Conservation (phyloP, 1,140 invertebrate genomes). For the Idris sp. region DNA sequence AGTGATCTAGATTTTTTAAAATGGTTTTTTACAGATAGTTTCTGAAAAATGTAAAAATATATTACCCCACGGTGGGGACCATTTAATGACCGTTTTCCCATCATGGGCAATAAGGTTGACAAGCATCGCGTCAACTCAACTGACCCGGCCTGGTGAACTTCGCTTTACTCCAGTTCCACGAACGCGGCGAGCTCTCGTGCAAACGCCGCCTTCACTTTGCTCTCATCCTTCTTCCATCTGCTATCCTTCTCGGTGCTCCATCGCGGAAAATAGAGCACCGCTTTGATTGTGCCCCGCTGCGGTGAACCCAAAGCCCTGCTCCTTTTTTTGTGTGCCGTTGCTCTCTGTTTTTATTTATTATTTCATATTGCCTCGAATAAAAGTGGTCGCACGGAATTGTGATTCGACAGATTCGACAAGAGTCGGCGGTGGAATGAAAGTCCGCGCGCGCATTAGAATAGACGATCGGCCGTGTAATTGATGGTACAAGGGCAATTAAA, state of each 20-base stretch:
- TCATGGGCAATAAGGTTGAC: slow-evolving; percentile 65
- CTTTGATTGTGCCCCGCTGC: slow-evolving; percentile 68
- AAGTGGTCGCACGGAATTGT: slow-evolving; percentile 24
- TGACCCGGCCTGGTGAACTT: slow-evolving; percentile 74
- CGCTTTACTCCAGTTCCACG: slow-evolving; percentile 65
- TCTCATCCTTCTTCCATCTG: slow-evolving; percentile 55
- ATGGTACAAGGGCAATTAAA: slow-evolving; percentile 45
- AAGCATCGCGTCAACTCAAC: slow-evolving; percentile 63
- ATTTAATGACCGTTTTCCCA: slow-evolving; percentile 57
- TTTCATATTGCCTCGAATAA: too few species aligned
- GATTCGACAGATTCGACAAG: slow-evolving; percentile 26
- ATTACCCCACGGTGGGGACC: slow-evolving; percentile 38
- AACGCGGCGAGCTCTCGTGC: slow-evolving; percentile 64
- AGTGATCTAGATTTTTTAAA: too few species aligned
- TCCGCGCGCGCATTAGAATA: slow-evolving; percentile 33
- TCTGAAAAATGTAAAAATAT: too few species aligned
- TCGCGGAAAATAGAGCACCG: slow-evolving; percentile 72
- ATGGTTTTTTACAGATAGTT: too few species aligned
- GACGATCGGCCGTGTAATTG: slow-evolving; percentile 27
- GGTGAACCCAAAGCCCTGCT: slow-evolving; percentile 49
- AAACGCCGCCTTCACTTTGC: slow-evolving; percentile 64
- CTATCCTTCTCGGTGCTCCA: slow-evolving; percentile 48
- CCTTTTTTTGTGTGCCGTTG: neutral
- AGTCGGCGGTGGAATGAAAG: slow-evolving; percentile 14
- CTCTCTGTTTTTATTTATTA: too few species aligned